Conservation (phyloP, 2,113 vertebrate genomes). For the Rostratula benghalensis region DNA sequence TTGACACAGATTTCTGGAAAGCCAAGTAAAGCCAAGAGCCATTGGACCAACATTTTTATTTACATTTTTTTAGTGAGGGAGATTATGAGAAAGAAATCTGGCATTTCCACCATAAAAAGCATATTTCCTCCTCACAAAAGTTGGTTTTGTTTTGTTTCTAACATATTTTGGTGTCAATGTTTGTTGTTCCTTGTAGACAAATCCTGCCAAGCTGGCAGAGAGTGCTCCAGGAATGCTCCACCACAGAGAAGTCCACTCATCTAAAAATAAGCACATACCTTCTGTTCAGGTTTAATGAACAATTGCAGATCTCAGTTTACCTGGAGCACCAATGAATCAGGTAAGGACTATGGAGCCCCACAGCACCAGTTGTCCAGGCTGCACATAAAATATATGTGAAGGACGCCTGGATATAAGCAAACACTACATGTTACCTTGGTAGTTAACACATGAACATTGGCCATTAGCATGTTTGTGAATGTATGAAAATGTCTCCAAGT, state of each 20-base stretch:
- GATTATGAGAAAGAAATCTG: not conserved
- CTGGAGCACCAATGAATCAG: rapidly evolving
- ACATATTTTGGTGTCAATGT: not conserved
- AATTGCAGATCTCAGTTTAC: not conserved
- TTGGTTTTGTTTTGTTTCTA: not conserved
- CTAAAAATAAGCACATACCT: not conserved
- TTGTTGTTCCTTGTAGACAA: not conserved
- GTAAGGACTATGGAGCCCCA: not conserved
- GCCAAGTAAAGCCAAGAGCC: not conserved
- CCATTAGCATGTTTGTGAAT: not conserved
- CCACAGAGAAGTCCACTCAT: not conserved
- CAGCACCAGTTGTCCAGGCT: not conserved
- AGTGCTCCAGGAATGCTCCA: not conserved
- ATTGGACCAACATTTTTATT: not conserved
- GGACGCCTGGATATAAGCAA: not conserved
- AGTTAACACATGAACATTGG: not conserved
- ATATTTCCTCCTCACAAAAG: not conserved
- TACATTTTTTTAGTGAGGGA: not conserved
- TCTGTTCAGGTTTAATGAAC: not conserved
- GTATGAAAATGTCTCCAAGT: not conserved
- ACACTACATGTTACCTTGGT: not conserved
- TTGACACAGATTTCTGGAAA: not conserved
- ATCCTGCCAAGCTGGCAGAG: not conserved
- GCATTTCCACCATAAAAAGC: not conserved
- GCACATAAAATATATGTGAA: not conserved